Percentiles rank a stretch among this genome's conserved stretches.
phyloP scores from a whole-genome alignment of 2,797 vertebrate genomes.

The Triplophysa yarkandensis region DNA sequence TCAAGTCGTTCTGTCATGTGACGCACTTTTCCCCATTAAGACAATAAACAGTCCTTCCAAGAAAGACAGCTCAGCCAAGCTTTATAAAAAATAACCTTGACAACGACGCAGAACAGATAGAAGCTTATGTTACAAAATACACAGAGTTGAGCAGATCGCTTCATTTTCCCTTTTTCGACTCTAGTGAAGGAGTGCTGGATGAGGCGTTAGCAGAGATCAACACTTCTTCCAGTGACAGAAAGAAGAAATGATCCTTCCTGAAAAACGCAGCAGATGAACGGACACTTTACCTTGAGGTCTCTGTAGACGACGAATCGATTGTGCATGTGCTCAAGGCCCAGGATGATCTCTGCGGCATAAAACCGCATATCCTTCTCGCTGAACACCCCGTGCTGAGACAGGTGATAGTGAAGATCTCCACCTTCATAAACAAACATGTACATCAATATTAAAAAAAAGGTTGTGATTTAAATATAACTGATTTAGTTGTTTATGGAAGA shows the following conservation, averaged over 20 bases:
- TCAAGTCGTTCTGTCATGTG: slow-evolving; percentile 8
- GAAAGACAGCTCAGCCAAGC: slow-evolving; percentile 26
- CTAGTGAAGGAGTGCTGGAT: neutral
- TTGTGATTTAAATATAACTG: too few species aligned
- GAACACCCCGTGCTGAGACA: slow-evolving; percentile 97
- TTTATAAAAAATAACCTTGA: slow-evolving; percentile 32
- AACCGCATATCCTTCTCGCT: slow-evolving; percentile 98
- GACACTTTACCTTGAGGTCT: slow-evolving; percentile 87
- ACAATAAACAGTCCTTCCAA: slow-evolving; percentile 40
- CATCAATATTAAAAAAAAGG: neutral
- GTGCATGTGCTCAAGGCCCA: slow-evolving; percentile 98
- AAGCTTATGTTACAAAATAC: slow-evolving; percentile 32
- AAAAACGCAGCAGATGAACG: neutral
- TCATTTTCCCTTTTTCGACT: slow-evolving; percentile 10
- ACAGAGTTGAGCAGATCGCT: slow-evolving; percentile 21
- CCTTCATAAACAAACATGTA: slow-evolving; percentile 69
- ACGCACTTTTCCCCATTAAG: slow-evolving; percentile 17
- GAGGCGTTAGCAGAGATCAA: neutral
- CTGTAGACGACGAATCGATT: slow-evolving; percentile 94
- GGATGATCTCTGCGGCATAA: slow-evolving; percentile 95
- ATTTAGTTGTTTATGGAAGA: neutral
- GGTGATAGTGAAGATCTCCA: slow-evolving; percentile 96
- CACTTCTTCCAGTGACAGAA: neutral
- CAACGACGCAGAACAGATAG: slow-evolving; percentile 16
- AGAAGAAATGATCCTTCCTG: neutral